Base-by-base conservation (phyloP, 2,113 vertebrate genomes). In the Myxocyprinus asiaticus region DNA sequence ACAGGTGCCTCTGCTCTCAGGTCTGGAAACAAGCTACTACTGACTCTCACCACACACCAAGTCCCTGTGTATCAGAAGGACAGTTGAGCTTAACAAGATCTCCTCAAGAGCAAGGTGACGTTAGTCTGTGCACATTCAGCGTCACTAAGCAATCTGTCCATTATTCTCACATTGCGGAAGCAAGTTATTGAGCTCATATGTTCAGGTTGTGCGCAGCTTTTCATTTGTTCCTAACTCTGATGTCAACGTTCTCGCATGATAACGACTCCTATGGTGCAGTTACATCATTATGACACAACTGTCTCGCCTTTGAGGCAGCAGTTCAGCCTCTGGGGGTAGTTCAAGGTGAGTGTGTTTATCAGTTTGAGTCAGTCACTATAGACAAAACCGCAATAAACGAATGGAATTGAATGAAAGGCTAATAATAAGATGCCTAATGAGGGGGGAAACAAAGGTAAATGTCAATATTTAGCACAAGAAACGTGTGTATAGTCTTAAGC, bases 1-100 rank as follows among this genome's bases (percentile, higher is more conserved):
- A 81, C 78, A 85, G 79, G 78, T 85, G 84, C 68, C 69, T 14
- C 63, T 64, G 74, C 81, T 78, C 81, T 76, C 83, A 82, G 77
- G 80, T 82, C 64, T 76, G 45, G 22, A 75, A 33, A 33, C 22
- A 51, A 55, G 69, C 73, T 33, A 33, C 22, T 33, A 33, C 22
- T 33, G 22, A 45, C 77, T 9, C 67, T 77, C 65, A 80, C n/a
- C 69, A 74, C 22, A 33, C 22, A 33, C 3, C 22, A 50, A 50
- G 62, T 64, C 67, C 42, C 12, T 12, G 45, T 48, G 69, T 44
- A 61, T 53, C 7, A 66, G 33, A n/a, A 50, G 62, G 53, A 82
- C 67, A 66, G 73, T 59, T 4, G 53, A 67, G 77, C 55, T 45
- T 55, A 58, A 64, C 10, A 67, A n/a, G n/a, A n/a, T n/a, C n/a